A percentile compares a stretch with the other conserved stretches of the same genome.
Conservation (phyloP, 1,140 invertebrate genomes). For the Macrotrachela quadricornifera region DNA sequence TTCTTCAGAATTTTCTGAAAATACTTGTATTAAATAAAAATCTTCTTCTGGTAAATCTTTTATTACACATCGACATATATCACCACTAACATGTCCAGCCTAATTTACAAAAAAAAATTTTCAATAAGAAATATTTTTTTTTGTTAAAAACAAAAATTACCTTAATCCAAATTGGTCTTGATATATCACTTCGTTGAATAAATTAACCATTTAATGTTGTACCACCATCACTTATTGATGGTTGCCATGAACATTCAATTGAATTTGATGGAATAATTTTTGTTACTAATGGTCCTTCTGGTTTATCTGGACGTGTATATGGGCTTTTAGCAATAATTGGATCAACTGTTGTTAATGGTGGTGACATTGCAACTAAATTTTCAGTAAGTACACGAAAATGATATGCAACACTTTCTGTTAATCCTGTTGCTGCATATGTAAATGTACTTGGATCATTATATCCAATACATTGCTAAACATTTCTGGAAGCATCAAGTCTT, state of each 20-base stretch:
- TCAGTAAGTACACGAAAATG: conserved; percentile 18
- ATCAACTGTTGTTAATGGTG: neutral
- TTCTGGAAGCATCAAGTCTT: conserved; percentile 34
- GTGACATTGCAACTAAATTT: conserved; percentile 15
- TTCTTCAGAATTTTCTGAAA: conserved; percentile 73
- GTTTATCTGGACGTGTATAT: conserved; percentile 43
- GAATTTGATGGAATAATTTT: conserved; percentile 39
- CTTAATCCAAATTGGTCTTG: conserved; percentile 5
- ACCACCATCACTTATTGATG: conserved; percentile 76
- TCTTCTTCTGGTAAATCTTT: conserved; percentile 68
- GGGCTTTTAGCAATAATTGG: conserved; percentile 3
- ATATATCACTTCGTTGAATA: neutral
- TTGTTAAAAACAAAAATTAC: no score
- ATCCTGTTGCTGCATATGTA: neutral
- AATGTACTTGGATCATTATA: conserved; percentile 24
- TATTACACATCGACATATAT: conserved; percentile 36
- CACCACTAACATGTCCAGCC: neutral
- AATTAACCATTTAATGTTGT: conserved; percentile 42
- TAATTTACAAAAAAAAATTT: no score
- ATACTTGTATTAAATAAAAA: conserved; percentile 68
- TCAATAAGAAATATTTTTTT: no score
- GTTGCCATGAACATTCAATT: conserved; percentile 58
- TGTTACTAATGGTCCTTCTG: conserved; percentile 49
- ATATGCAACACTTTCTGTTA: conserved; percentile 8
- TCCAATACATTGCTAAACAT: conserved; percentile 41